Evolutionary conservation across 2,113 vertebrate species (phyloP).

Genomic region (Protobothrops mucrosquamatus): DNA sequence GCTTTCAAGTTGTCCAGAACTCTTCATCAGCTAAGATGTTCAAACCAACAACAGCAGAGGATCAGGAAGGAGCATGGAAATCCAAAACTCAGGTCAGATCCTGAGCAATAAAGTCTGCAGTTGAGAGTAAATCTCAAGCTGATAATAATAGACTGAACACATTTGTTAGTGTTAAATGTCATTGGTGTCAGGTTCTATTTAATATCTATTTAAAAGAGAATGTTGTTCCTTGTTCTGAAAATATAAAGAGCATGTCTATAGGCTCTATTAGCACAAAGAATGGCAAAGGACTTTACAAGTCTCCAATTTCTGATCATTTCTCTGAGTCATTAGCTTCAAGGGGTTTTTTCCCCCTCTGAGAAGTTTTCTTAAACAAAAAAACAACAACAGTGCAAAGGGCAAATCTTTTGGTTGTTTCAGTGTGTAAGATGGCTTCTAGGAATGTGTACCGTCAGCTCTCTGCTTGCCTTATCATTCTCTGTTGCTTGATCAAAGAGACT

Average conservation of each 20-base stretch:
- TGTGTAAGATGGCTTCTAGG: not conserved
- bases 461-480: not conserved
- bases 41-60: not conserved
- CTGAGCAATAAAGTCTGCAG: not conserved
- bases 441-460: slow-evolving; percentile 2
- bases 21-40: not conserved
- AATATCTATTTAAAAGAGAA: not conserved
- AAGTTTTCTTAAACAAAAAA: not conserved
- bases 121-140: not conserved
- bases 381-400: not conserved
- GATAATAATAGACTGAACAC: not conserved
- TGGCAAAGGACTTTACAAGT: not conserved
- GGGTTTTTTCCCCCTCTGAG: not conserved
- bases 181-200: not conserved
- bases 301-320: not conserved
- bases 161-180: not conserved
- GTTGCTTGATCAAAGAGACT: slow-evolving; percentile 15
- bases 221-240: not conserved
- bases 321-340: not conserved
- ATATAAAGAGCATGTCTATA: not conserved
- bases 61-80: not conserved
- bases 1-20: not conserved
- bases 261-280: not conserved
- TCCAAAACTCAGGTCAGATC: not conserved
- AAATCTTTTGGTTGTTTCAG: slow-evolving; percentile 12